phyloP scores from a whole-genome alignment of 92 coral and sea anemone genomes.

The Actinostola sp. region DNA sequence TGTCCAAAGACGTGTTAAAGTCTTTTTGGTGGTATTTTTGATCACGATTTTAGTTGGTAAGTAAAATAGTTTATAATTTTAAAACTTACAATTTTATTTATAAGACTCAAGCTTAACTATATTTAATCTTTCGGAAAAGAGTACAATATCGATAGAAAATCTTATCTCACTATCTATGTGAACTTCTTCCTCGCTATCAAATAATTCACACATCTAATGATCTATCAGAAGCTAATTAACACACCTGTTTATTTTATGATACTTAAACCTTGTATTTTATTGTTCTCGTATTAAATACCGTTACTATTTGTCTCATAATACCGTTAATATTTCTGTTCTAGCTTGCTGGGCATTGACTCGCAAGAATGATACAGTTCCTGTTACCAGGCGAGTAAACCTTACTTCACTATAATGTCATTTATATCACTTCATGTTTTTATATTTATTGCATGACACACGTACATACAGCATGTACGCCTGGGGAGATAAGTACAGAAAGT shows the following conservation, averaged over 20 bases:
- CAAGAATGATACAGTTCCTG: conserved; percentile 10
- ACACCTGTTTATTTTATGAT: neutral
- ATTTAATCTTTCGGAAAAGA: no score
- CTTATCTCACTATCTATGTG: no score
- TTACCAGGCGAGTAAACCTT: conserved; percentile 10
- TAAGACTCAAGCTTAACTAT: neutral
- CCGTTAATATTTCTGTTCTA: conserved; percentile 12
- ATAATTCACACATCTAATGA: no score
- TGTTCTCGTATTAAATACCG: neutral
- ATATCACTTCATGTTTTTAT: no score
- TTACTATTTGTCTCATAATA: neutral
- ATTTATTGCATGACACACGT: no score
- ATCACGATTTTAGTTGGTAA: conserved; percentile 71
- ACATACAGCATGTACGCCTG: no score
- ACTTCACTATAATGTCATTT: neutral
- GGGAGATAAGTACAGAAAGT: no score
- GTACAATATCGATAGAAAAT: no score
- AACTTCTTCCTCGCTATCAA: no score
- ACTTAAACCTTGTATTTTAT: no score
- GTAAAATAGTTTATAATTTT: conserved; percentile 15
- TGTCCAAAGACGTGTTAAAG: conserved; percentile 56
- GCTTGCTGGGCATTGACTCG: conserved; percentile 66
- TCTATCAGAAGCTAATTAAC: no score
- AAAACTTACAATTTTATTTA: neutral
- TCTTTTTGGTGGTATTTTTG: conserved; percentile 39